Base-by-base conservation (phyloP, 1,140 invertebrate species). In the Dinothrombium tinctorium region DNA sequence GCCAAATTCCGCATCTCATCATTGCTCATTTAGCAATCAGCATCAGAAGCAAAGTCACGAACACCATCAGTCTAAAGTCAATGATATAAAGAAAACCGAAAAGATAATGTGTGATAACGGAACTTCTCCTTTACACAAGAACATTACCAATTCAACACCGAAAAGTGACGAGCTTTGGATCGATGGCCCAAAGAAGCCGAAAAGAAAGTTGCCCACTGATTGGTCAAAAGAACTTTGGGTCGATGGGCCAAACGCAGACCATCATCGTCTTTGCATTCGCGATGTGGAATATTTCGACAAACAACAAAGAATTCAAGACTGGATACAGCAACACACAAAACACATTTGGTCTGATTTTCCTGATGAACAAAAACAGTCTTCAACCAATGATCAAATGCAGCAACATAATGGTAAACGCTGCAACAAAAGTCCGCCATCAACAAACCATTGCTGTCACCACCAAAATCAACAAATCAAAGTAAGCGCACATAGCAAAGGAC, bases 181-280 rank as follows among this genome's bases (percentile, higher is more conserved):
- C 4, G 29, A 32, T 32, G 17, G 17, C n/a, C 29, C 29, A 4
- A 32, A 32, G 17, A 4, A 12, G 17, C 4, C 29, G 5, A 32
- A 32, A 32, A 12, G 29, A 7, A 32, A 32, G 17, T 14, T 14
- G 29, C 29, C 29, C 1, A 1, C 29, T 32, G n/a, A 32, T 2
- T 43, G 39, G 39, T 23, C 26, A 15, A 31, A 43, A 20, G 44
- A 45, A 21, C 22, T 45, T 12, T 45, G 44, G 44, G 24, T 45
- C 20, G 44, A 45, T 36, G 44, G 44, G 17, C 44, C 44, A 21
- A 43, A 45, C 23, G 32, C 32, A 14, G 4, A n/a, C 8, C 22
- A 17, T 11, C 3, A 19, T 9, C 26, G 9, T 17, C 12, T 4
- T 8, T 38, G 9, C 8, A 33, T 19, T 5, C 2, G n/a, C 11